These are phyloP conservation scores for Neoaliturus tenellus DNA, from an alignment of 2,888 invertebrate genomes.

Conservation along the genomic window DNA sequence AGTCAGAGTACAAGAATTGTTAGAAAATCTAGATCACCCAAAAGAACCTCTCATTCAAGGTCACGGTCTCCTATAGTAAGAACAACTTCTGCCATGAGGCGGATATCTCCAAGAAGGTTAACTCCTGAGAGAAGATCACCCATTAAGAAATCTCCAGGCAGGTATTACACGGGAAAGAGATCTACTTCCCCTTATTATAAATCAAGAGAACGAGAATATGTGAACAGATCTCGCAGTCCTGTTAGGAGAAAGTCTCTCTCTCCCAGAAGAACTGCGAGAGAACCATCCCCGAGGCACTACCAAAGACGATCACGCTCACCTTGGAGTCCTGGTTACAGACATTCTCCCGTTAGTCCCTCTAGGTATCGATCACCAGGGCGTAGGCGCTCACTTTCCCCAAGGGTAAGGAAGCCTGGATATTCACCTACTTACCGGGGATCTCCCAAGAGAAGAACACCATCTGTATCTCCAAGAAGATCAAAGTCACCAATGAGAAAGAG, in stretches of 20 bases:
- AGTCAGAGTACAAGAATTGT: background rate
- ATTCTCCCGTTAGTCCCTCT: background rate
- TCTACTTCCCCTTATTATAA: constrained; percentile 44
- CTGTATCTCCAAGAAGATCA: constrained; percentile 25
- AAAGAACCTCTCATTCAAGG: no score
- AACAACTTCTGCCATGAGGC: background rate
- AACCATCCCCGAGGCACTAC: constrained; percentile 29
- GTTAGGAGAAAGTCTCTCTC: constrained; percentile 47
- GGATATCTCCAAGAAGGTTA: constrained; percentile 32
- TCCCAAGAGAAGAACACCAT: constrained; percentile 30
- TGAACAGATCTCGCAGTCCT: constrained; percentile 46
- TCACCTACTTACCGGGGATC: background rate
- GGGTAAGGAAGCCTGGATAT: background rate
- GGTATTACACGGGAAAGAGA: constrained; percentile 22
- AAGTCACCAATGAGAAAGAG: constrained; percentile 23
- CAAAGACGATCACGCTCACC: constrained; percentile 31
- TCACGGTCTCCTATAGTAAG: background rate
- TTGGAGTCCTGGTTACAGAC: constrained; percentile 34
- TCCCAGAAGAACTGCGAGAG: background rate
- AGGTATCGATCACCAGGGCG: constrained; percentile 14
- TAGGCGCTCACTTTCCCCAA: constrained; percentile 22
- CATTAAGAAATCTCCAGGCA: constrained; percentile 27
- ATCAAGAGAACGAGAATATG: constrained; percentile 4
- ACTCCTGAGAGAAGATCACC: constrained; percentile 45
- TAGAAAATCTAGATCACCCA: constrained; percentile 4